Base-by-base conservation (phyloP, 2,113 vertebrate species). In the Catagonus wagneri region DNA sequence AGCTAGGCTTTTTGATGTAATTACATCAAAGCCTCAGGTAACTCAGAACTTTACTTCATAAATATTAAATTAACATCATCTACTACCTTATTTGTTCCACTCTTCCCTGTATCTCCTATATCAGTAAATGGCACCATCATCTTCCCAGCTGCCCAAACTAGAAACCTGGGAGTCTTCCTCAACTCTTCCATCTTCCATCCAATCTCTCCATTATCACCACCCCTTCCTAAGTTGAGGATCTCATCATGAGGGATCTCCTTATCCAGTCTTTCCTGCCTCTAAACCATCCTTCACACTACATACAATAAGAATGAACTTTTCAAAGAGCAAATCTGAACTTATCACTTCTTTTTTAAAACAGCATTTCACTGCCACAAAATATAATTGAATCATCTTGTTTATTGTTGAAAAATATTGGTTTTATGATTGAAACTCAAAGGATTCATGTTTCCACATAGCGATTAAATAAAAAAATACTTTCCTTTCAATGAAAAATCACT, bases 341-440 rank as follows among this genome's bases (percentile, higher is more conserved):
- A 22, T 29, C 11, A 66, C 17, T 14, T n/a, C 60, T 88, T 85
- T 88, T 69, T 94, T 71, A 97, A 95, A 96, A 90, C 1, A 88
- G 23, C 7, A 44, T 50, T 89, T 95, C 8, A 79, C 50, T 84
- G 72, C 17, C 69, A 90, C n/a, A 88, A 19, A 87, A 93, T 54
- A 84, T 3, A 94, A 92, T 66, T 76, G 68, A 85, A 54, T 56
- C 10, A 68, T 63, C 25, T 63, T 83, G 58, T 65, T 76, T 61
- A 74, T 60, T 32, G 34, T 83, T 86, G 17, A 95, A 89, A 2
- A 92, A 90, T 56, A 86, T 22, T 63, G 32, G 4, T 81, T 92
- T 89, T 87, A n/a, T 79, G 63, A 60, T 60, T 15, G 69, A 87
- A 74, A 84, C 65, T 60, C 71, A 92, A 86, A 94, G 22, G 32